phyloP scores from a whole-genome alignment of 2,113 vertebrate genomes.

The Channa argus region DNA sequence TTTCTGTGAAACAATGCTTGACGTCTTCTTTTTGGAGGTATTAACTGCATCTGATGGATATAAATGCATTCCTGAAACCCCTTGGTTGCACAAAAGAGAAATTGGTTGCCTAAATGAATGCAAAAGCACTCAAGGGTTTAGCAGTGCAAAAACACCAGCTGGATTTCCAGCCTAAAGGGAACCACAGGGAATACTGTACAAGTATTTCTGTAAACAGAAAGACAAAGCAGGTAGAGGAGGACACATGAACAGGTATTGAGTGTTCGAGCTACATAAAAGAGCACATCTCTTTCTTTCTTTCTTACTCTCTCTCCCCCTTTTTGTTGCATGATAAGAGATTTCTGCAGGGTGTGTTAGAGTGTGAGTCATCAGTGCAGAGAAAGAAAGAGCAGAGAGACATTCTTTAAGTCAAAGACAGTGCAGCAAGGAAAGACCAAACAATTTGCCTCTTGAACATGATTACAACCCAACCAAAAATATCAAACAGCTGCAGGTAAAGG shows the following conservation, averaged over 20 bases:
- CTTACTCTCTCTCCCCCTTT: conserved; percentile 26
- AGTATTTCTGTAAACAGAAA: conserved; percentile 55
- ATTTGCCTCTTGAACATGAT: conserved; percentile 27
- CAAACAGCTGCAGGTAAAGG: conserved; percentile 33
- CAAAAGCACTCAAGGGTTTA: conserved; percentile 36
- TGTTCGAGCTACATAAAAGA: conserved; percentile 46
- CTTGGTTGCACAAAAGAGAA: conserved; percentile 24
- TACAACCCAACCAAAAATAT: conserved; percentile 22
- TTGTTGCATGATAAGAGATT: conserved; percentile 68
- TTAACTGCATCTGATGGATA: conserved; percentile 26
- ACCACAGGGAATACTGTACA: conserved; percentile 49
- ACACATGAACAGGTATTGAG: conserved; percentile 58
- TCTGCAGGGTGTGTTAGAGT: conserved; percentile 81
- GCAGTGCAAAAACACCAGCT: conserved; percentile 35
- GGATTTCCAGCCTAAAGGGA: conserved; percentile 41
- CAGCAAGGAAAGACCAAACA: conserved; percentile 63
- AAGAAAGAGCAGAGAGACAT: conserved; percentile 67
- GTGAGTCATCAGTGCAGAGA: conserved; percentile 82
- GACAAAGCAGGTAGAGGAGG: conserved; percentile 51
- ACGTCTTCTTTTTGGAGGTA: neutral
- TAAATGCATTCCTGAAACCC: conserved; percentile 19
- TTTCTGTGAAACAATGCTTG: conserved; percentile 5
- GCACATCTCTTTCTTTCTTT: conserved; percentile 28
- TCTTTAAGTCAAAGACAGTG: conserved; percentile 73
- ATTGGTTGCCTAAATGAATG: conserved; percentile 33